Percentiles rank a stretch among this genome's conserved stretches.
Conservation (phyloP, 64 coral and sea anemone species). For the Porites australiensis region DNA sequence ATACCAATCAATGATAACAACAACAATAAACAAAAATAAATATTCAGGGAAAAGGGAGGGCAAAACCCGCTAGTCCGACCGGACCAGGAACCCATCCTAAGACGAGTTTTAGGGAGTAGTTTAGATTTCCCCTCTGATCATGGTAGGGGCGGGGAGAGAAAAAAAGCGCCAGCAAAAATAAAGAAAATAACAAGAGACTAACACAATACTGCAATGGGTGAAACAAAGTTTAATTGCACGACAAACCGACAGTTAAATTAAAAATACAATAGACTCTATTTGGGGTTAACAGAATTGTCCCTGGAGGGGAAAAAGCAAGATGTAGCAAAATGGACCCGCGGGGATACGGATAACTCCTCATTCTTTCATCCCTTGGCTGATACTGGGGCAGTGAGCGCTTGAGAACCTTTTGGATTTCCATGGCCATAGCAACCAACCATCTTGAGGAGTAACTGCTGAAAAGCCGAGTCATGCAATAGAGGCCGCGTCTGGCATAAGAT, state of each 20-base stretch:
- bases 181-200: neutral
- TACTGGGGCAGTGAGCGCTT: neutral
- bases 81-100: too few species aligned
- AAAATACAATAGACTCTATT: neutral
- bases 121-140: neutral
- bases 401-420: slow-evolving; percentile 47
- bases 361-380: neutral
- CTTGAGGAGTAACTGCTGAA: slow-evolving; percentile 41
- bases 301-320: neutral
- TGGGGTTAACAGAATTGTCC: neutral
- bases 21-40: too few species aligned
- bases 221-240: neutral
- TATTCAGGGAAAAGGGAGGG: too few species aligned
- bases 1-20: too few species aligned
- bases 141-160: neutral
- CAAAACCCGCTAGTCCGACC: too few species aligned
- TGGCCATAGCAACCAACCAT: slow-evolving; percentile 37
- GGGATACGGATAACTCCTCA: neutral
- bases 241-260: neutral
- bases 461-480: neutral
- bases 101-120: neutral
- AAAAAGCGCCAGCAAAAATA: neutral
- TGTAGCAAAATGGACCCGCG: neutral
- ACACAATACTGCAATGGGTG: neutral
- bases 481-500: neutral